phyloP scores from a whole-genome alignment of 1,140 invertebrate genomes.

The Steinernema feltiae region DNA sequence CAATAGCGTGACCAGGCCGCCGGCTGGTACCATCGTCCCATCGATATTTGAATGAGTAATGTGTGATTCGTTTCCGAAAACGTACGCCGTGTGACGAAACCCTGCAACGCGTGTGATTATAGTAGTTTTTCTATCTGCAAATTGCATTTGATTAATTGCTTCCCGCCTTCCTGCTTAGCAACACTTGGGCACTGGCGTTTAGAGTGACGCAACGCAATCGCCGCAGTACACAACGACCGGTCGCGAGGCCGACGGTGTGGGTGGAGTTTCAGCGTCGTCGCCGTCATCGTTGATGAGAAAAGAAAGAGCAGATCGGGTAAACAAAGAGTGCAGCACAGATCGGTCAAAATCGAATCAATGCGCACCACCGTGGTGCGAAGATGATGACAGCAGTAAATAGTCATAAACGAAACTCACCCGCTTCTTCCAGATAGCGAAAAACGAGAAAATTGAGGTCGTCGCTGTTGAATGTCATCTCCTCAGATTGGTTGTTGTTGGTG shows the following conservation, averaged over 20 bases:
- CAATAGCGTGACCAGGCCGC: neutral
- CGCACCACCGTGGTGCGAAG: too few species aligned
- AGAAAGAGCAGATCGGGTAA: too few species aligned
- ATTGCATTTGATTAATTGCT: too few species aligned
- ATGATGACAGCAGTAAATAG: neutral
- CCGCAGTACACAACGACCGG: too few species aligned
- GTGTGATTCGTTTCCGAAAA: neutral
- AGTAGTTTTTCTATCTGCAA: too few species aligned
- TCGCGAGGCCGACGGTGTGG: too few species aligned
- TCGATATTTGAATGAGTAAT: neutral
- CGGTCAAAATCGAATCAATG: neutral
- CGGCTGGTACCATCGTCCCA: constrained; percentile 6
- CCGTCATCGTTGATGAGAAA: too few species aligned
- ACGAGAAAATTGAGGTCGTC: constrained; percentile 17
- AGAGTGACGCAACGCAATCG: too few species aligned
- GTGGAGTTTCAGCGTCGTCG: too few species aligned
- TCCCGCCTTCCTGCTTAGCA: too few species aligned
- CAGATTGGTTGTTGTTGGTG: neutral
- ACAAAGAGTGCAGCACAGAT: neutral
- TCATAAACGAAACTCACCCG: neutral
- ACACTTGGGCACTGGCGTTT: too few species aligned
- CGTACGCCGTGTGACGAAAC: constrained; percentile 15
- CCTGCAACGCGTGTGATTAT: neutral
- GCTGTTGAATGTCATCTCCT: constrained; percentile 11
- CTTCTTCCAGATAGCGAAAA: constrained; percentile 13